phyloP scores from a whole-genome alignment of 1,140 invertebrate species.

The Zaprionus davidi region DNA sequence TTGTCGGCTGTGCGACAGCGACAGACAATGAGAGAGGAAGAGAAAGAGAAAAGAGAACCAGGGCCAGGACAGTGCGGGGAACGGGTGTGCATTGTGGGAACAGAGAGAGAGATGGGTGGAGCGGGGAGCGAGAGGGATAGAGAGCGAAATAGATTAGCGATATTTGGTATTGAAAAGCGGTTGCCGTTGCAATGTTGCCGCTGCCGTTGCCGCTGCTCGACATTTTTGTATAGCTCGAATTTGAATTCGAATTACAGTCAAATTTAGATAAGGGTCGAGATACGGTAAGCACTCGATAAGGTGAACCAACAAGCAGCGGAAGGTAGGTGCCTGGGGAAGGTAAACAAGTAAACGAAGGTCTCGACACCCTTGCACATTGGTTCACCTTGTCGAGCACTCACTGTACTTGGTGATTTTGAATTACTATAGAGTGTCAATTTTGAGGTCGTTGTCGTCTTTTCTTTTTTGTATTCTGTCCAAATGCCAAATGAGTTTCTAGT shows the following conservation, averaged over 20 bases:
- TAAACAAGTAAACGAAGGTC: too few species aligned
- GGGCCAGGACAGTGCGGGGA: background rate
- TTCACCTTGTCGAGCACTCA: background rate
- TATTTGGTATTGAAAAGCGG: constrained; percentile 9
- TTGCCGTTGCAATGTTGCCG: constrained; percentile 29
- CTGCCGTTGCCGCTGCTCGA: constrained; percentile 52
- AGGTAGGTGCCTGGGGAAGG: too few species aligned
- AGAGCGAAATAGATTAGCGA: constrained; percentile 8
- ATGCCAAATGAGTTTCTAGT: constrained; percentile 60
- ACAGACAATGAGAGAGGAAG: background rate
- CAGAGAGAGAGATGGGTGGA: background rate
- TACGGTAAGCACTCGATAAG: background rate
- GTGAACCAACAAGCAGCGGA: background rate
- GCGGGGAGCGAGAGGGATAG: background rate
- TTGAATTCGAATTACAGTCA: constrained; percentile 1
- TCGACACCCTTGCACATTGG: background rate
- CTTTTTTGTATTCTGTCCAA: constrained; percentile 36
- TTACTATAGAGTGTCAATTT: constrained; percentile 4
- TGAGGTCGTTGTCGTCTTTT: background rate
- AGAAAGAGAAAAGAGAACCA: background rate
- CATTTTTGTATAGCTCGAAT: constrained; percentile 11
- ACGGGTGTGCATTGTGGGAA: too few species aligned
- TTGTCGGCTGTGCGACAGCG: constrained; percentile 67
- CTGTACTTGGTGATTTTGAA: background rate
- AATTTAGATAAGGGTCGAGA: background rate